Evolutionary conservation across 2,888 invertebrate species (phyloP).

Genomic region (Shargacucullia verbasci): DNA sequence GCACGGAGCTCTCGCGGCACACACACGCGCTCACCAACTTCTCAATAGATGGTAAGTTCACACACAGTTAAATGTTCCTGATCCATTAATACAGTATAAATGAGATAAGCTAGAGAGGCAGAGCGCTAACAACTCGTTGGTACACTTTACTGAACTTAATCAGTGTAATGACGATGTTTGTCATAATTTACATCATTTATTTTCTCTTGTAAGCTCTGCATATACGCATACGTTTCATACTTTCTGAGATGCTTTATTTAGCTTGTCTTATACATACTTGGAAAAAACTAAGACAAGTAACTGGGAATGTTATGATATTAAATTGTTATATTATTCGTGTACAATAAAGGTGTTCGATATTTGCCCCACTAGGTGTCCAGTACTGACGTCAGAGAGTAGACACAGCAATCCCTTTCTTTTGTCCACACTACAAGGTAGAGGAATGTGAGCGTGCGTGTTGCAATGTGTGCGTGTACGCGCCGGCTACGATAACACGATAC

Average conservation of each 20-base stretch:
- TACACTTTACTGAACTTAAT: too few species aligned
- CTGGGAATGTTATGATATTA: conserved; percentile 27
- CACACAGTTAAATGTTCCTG: neutral
- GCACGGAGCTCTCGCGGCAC: conserved; percentile 82
- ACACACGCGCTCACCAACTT: conserved; percentile 79
- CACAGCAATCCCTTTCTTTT: conserved; percentile 87
- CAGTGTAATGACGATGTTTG: too few species aligned
- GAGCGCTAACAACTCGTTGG: too few species aligned
- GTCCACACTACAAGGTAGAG: conserved; percentile 87
- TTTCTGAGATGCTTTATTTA: neutral
- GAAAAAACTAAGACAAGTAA: conserved; percentile 1
- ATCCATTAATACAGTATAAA: conserved; percentile 18
- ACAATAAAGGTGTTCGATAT: conserved; percentile 80
- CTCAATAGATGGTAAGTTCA: conserved; percentile 82
- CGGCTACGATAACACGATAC: conserved; percentile 61
- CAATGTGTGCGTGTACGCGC: conserved; percentile 81
- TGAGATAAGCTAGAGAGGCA: conserved; percentile 1
- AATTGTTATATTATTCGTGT: conserved; percentile 52
- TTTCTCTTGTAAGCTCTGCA: too few species aligned
- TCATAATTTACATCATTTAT: too few species aligned
- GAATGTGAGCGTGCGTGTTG: conserved; percentile 86
- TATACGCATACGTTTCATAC: neutral
- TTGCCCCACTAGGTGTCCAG: conserved; percentile 87
- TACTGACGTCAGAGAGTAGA: conserved; percentile 88
- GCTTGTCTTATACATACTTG: conserved; percentile 22